Conservation (phyloP, 2,888 invertebrate genomes). For the Melanostoma mellinum region DNA sequence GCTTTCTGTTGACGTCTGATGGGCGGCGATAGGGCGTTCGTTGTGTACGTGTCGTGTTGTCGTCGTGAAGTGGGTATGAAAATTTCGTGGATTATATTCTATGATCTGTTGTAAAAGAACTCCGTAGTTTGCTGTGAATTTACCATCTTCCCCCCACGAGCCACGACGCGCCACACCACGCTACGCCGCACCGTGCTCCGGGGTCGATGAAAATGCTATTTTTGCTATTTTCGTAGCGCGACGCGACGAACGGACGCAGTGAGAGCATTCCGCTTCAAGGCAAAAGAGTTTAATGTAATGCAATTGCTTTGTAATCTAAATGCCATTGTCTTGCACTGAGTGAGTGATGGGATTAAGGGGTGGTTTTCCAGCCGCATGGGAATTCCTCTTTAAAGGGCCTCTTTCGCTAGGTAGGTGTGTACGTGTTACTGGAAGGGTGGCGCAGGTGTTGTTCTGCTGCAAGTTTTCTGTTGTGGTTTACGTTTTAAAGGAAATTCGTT, state of each 20-base stretch:
- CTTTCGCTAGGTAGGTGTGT: background rate
- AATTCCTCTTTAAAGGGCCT: slow-evolving; percentile 33
- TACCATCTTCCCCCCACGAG: slow-evolving; percentile 6
- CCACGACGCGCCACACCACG: background rate
- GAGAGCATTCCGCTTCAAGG: slow-evolving; percentile 45
- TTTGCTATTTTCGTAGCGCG: slow-evolving; percentile 48
- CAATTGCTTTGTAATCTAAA: slow-evolving; percentile 68
- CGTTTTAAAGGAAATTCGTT: slow-evolving; percentile 23
- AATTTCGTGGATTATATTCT: slow-evolving; percentile 54
- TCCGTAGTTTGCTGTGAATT: too few species aligned
- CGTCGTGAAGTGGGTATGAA: slow-evolving; percentile 7
- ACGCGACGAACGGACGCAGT: slow-evolving; percentile 15
- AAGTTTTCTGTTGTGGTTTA: slow-evolving; percentile 25
- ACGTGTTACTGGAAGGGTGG: background rate
- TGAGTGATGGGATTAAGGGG: slow-evolving; percentile 61
- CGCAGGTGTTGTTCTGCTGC: slow-evolving; percentile 12
- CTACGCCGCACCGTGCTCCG: background rate
- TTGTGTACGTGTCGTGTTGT: slow-evolving; percentile 17
- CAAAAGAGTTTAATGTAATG: slow-evolving; percentile 70
- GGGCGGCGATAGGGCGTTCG: slow-evolving; percentile 12
- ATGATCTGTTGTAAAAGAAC: slow-evolving; percentile 54
- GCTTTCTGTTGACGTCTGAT: slow-evolving; percentile 63
- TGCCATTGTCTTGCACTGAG: slow-evolving; percentile 67
- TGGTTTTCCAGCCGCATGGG: slow-evolving; percentile 33
- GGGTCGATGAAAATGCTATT: slow-evolving; percentile 64